Base-by-base conservation (phyloP, 2,888 invertebrate genomes). In the Ophion ellenae region DNA sequence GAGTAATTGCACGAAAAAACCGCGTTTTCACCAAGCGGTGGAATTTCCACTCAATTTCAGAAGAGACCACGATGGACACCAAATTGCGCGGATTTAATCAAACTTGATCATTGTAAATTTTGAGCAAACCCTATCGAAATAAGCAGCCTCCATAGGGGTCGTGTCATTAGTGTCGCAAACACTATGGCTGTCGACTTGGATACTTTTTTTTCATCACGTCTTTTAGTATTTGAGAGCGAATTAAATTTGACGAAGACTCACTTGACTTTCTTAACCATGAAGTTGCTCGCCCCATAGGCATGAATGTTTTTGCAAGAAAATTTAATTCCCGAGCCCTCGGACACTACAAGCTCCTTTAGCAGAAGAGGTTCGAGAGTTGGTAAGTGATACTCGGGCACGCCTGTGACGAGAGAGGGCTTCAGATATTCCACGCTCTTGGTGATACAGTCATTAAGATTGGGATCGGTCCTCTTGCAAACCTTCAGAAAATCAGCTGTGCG, bases 301-400 rank as follows among this genome's bases (percentile, higher is more conserved):
- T 95, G 95, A 87, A 96, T 95, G 87, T 96, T 95, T 85, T 94
- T 95, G 74, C 96, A 92, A 1, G 95, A 95, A 63, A 96, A 95
- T 91, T 94, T 95, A 84, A 96, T 80, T 94, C 95, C 78, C 94
- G 95, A 69, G 95, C 96, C 85, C 94, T 96, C 85, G 94, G 96
- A 87, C 94, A 94, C 90, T 94, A 95, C 90, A 40, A 97, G 90
- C 88, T 96, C 95, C 85, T 96, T 96, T 94, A 96, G 95, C 81
- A 95, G 93, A 90, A 96, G 95, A 3, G 97, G 97, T 91, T 97
- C 97, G 76, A 96, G 95, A 1, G 96, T 95, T 2, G 97, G 97
- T 88, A 97, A 95, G 64, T 96, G 95, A 85, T 96, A 96, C 90
- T 96, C 96, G 28, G 96, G 95, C 82, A 96, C 96, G 47, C 96